Evolutionary conservation across 2,888 invertebrate species (phyloP), one percentile per base, ranked within the genome.

Genomic region (Cryptosula pallasiana): DNA sequence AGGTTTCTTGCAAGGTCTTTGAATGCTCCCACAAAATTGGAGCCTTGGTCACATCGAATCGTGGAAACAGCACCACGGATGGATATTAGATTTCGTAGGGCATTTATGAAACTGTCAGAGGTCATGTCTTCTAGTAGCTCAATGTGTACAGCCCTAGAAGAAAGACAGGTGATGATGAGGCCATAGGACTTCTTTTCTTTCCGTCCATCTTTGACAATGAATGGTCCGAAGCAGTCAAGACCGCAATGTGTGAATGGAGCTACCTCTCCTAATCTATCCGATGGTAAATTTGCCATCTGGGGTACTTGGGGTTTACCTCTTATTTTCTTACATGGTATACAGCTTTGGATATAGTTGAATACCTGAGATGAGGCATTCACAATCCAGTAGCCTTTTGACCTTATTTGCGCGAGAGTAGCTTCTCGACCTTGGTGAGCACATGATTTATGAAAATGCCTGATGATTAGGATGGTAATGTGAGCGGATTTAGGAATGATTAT

Each of bases 401-500:
- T 69, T 20, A 73, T 35, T 16, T 71, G 25, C 55, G 69, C 69
- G 54, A 72, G n/a, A 9, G 72, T 72, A 20, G 35, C n/a, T 34
- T 58, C 73, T 57, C 73, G 73, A 27, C 74, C 73, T 27, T 35
- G 35, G 35, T 73, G 73, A 35, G 32, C 63, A 9, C 55, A 34
- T 0, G 23, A 35, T 34, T 45, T 23, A 35, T 73, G 74, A 54
- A 36, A 45, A 27, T 71, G 54, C 13, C 29, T 9, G 5, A 73
- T 34, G 3, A 77, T 9, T 13, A 77, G 45, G 5, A 69, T 35
- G 29, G 77, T 73, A 1, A 78, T 63, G 58, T 75, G 75, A 36
- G 55, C 45, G 5, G 75, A 55, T 57, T 72, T 76, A 23, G 77
- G 76, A 20, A 78, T 34, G 34, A 78, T 76, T n/a, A 74, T 72